These are phyloP conservation scores for Melanchra persicariae DNA, from an alignment of 2,888 invertebrate species.

Conservation along the genomic window DNA sequence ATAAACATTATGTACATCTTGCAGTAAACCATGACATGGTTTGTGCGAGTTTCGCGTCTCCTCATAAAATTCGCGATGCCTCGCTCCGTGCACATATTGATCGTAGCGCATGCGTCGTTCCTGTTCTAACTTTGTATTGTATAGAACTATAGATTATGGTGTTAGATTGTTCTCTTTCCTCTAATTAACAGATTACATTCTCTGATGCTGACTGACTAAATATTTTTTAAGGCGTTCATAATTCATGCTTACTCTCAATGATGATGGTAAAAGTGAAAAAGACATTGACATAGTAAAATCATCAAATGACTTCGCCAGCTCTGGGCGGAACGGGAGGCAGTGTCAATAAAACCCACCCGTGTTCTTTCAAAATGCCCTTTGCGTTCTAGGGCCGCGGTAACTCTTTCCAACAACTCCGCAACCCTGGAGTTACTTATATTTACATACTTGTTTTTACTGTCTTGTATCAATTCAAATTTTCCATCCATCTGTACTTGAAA, in stretches of 20 bases:
- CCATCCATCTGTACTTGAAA: not conserved
- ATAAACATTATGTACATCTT: conserved; percentile 18
- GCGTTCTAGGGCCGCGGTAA: too few species aligned
- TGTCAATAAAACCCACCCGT: too few species aligned
- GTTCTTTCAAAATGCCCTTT: too few species aligned
- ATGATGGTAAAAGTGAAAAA: too few species aligned
- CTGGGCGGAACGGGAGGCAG: too few species aligned
- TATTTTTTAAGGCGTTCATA: too few species aligned
- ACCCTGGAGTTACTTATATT: not conserved
- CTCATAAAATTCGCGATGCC: conserved; percentile 55
- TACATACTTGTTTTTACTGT: not conserved
- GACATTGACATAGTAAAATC: too few species aligned
- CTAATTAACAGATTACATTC: not conserved
- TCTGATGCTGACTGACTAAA: too few species aligned
- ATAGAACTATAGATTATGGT: conserved; percentile 7
- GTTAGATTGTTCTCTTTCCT: not conserved
- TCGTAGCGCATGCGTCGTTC: conserved; percentile 33
- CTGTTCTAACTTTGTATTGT: conserved; percentile 19
- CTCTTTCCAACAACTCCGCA: too few species aligned
- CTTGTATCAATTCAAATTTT: not conserved
- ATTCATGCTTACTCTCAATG: too few species aligned
- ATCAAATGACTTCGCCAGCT: too few species aligned
- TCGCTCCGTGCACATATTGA: conserved; percentile 52
- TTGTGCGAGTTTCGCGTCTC: conserved; percentile 49
- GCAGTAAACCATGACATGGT: conserved; percentile 58